phyloP scores from a whole-genome alignment of 2,797 vertebrate species.

The Petrocephalus schoutedeni region DNA sequence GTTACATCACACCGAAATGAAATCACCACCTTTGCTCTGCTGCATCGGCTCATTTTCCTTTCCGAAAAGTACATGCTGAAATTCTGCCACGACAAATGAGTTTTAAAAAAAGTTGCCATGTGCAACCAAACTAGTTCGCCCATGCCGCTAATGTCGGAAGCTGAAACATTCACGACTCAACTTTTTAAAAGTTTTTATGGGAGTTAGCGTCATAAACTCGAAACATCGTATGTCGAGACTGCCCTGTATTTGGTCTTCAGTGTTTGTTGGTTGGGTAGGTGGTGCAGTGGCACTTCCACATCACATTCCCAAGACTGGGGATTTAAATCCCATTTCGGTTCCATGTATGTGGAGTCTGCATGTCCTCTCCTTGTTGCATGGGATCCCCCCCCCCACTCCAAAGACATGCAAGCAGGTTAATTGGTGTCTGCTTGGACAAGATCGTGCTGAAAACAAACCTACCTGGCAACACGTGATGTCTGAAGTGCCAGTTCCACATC shows the following conservation, averaged over 20 bases:
- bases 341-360: neutral
- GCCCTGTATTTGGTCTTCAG: neutral
- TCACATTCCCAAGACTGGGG: neutral
- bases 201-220: too few relatives aligned
- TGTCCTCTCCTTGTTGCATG: neutral
- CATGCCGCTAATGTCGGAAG: too few relatives aligned
- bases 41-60: too few relatives aligned
- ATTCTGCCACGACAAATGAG: too few relatives aligned
- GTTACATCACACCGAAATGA: too few relatives aligned
- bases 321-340: neutral
- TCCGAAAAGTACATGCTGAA: too few relatives aligned
- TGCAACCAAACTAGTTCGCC: too few relatives aligned
- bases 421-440: neutral
- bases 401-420: neutral
- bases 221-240: too few relatives aligned
- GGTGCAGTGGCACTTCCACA: neutral
- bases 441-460: constrained; percentile 18
- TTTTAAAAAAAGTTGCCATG: too few relatives aligned
- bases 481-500: constrained; percentile 73
- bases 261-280: neutral
- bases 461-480: constrained; percentile 73
- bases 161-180: too few relatives aligned
- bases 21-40: too few relatives aligned
- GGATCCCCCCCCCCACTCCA: neutral
- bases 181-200: too few relatives aligned